Conservation (phyloP, 2,797 vertebrate genomes). For the Lateolabrax maculatus region DNA sequence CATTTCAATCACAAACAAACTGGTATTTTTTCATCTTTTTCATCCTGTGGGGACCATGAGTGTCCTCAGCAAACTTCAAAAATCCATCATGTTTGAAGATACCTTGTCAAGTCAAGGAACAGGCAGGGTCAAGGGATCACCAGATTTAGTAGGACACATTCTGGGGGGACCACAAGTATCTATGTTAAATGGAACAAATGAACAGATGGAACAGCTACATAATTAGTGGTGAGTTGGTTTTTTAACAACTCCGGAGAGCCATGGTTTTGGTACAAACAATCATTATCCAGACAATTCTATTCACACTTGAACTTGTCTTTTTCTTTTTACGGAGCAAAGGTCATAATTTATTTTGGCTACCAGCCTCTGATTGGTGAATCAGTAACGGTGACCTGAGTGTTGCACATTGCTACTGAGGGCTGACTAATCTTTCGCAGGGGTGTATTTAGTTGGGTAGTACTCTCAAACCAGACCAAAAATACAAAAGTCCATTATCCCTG, state of each 20-base stretch:
- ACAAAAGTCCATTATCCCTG: conserved; percentile 76
- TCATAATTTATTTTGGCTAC: conserved; percentile 55
- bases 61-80: background rate
- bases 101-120: background rate
- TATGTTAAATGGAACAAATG: background rate
- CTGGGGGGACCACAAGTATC: background rate
- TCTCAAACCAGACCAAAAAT: conserved; percentile 69
- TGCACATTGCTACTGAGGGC: conserved; percentile 44
- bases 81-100: background rate
- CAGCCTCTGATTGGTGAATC: conserved; percentile 53
- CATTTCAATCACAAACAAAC: background rate
- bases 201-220: conserved; percentile 12
- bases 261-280: conserved; percentile 15
- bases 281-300: conserved; percentile 25
- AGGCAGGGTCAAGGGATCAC: background rate
- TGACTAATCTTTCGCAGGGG: conserved; percentile 61
- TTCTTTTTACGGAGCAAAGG: conserved; percentile 40
- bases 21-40: background rate
- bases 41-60: background rate
- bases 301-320: conserved; percentile 20
- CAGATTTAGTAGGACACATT: background rate
- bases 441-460: conserved; percentile 51
- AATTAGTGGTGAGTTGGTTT: background rate
- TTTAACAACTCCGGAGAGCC: conserved; percentile 1
- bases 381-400: conserved; percentile 24